These are phyloP conservation scores for Acrossocheilus wenchowensis DNA, from an alignment of 2,797 vertebrate genomes.

Conservation along the genomic window DNA sequence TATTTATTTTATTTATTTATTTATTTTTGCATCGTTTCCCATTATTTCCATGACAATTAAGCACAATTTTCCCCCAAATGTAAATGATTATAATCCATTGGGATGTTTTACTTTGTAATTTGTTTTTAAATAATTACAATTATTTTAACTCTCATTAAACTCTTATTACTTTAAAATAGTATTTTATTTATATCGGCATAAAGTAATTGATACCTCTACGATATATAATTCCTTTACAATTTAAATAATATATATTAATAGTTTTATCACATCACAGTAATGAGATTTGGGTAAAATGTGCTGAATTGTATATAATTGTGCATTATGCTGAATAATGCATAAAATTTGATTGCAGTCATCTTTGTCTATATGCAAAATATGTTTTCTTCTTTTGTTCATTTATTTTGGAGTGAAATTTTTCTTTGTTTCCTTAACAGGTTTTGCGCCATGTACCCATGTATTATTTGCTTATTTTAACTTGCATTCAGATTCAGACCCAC, in stretches of 20 bases:
- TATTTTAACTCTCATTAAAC: not conserved
- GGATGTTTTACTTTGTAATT: not conserved
- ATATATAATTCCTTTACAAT: not conserved
- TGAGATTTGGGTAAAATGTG: not conserved
- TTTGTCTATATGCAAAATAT: not conserved
- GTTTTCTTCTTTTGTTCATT: not conserved
- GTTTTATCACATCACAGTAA: not conserved
- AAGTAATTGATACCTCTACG: not conserved
- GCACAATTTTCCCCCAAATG: not conserved
- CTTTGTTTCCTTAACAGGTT: not conserved
- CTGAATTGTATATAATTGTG: not conserved
- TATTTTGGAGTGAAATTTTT: not conserved
- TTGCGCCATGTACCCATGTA: not conserved
- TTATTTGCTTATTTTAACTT: not conserved
- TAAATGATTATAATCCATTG: not conserved
- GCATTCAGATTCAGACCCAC: conserved; percentile 76
- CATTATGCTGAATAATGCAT: not conserved
- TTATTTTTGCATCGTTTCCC: not conserved
- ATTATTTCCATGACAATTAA: not conserved
- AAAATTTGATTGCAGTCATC: not conserved
- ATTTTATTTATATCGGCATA: not conserved
- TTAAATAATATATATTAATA: not conserved
- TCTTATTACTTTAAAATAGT: not conserved
- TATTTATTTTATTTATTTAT: not conserved
- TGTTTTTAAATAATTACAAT: not conserved